Evolutionary conservation across 2,888 invertebrate species (phyloP).

Genomic region (Drosophila tanythrix): DNA sequence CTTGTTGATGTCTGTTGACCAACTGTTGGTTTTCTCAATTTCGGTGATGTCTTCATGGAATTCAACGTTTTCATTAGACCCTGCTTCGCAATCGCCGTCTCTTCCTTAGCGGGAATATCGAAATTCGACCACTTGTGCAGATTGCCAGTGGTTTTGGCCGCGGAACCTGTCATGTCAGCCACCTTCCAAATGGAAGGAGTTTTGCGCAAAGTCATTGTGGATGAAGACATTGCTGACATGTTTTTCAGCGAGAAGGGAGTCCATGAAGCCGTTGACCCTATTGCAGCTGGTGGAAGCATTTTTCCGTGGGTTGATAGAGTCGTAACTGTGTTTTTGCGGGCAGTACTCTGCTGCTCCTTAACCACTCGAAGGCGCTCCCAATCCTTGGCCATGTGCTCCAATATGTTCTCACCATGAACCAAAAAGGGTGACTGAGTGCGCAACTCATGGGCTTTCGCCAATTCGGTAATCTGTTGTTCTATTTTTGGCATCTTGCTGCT

Average conservation of each 20-base stretch:
- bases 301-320: constrained; percentile 39
- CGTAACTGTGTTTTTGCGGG: constrained; percentile 78
- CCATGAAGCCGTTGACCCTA: constrained; percentile 40
- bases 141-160: constrained; percentile 57
- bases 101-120: constrained; percentile 31
- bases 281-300: constrained; percentile 46
- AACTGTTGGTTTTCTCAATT: constrained; percentile 22
- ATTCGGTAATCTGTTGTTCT: constrained; percentile 87
- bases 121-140: constrained; percentile 64
- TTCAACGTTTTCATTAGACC: constrained; percentile 75
- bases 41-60: constrained; percentile 64
- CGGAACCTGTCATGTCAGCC: constrained; percentile 13
- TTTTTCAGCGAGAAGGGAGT: constrained; percentile 78
- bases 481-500: constrained; percentile 90
- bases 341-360: constrained; percentile 85
- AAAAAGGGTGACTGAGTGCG: constrained; percentile 87
- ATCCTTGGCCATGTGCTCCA: constrained; percentile 87
- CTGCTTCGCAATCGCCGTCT: constrained; percentile 76
- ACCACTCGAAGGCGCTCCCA: constrained; percentile 86
- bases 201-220: constrained; percentile 68
- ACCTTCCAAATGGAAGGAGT: constrained; percentile 72
- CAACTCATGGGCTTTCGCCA: constrained; percentile 86
- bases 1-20: constrained; percentile 46
- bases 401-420: constrained; percentile 88
- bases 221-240: constrained; percentile 54